phyloP scores from a whole-genome alignment of 2,113 vertebrate species.

The Pogona vitticeps region DNA sequence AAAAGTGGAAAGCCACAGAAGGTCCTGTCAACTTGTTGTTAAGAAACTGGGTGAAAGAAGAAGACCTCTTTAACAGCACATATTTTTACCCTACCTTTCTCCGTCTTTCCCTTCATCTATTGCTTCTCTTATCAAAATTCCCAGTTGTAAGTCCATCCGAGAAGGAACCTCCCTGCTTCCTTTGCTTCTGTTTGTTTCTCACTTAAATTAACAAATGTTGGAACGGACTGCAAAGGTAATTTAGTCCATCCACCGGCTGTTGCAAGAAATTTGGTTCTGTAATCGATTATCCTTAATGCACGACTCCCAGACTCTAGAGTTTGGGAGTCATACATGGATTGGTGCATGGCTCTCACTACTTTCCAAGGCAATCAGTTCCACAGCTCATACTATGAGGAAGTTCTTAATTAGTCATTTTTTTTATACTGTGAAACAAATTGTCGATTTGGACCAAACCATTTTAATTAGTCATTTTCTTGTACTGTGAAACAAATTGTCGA shows the following conservation, averaged over 20 bases:
- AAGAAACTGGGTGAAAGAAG: neutral
- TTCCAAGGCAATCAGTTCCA: neutral
- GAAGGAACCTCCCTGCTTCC: neutral
- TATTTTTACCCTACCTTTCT: neutral
- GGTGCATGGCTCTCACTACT: too few relatives aligned
- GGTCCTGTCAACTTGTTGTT: neutral
- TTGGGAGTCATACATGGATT: too few relatives aligned
- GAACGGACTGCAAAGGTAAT: neutral
- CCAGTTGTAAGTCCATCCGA: neutral
- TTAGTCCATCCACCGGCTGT: too few relatives aligned
- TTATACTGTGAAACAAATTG: neutral
- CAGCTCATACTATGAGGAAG: neutral
- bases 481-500: neutral
- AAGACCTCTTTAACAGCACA: neutral
- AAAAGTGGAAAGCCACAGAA: neutral
- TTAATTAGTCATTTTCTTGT: neutral
- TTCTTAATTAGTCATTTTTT: neutral
- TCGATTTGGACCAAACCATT: neutral
- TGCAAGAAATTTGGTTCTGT: neutral
- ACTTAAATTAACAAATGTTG: neutral
- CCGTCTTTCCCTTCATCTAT: neutral
- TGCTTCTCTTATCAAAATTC: neutral
- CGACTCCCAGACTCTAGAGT: too few relatives aligned
- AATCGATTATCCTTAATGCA: too few relatives aligned
- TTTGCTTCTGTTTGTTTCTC: neutral